phyloP scores from a whole-genome alignment of 2,797 vertebrate genomes.

The Enteromius unitaeniatus region DNA sequence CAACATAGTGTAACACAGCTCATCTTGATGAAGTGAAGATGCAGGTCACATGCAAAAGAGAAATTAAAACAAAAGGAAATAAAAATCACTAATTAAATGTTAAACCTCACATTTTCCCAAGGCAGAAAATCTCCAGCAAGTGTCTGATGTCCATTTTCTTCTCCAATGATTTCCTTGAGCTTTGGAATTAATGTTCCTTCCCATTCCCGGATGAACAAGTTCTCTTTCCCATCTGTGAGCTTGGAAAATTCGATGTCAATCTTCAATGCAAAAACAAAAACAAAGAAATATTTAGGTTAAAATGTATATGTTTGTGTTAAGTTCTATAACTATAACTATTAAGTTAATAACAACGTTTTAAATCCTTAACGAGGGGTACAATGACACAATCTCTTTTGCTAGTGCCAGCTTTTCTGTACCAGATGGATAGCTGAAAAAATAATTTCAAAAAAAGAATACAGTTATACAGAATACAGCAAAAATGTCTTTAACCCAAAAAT shows the following conservation, averaged over 20 bases:
- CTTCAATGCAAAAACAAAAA: background rate
- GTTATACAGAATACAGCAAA: too few species aligned
- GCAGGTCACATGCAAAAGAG: background rate
- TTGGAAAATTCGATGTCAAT: background rate
- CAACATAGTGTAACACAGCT: background rate
- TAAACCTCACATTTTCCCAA: background rate
- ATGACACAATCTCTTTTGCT: background rate
- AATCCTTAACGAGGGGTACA: background rate
- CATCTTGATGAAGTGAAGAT: slow-evolving; percentile 4
- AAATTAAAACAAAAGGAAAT: background rate
- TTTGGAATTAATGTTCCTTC: background rate
- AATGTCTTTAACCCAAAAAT: background rate
- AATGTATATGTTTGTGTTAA: background rate
- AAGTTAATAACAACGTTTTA: background rate
- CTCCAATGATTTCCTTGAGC: background rate
- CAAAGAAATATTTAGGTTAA: slow-evolving; percentile 7
- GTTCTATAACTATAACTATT: background rate
- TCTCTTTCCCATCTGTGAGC: background rate
- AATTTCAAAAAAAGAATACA: too few species aligned
- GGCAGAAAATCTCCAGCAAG: background rate
- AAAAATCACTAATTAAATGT: background rate
- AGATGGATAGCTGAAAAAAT: slow-evolving; percentile 6
- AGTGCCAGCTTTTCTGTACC: background rate
- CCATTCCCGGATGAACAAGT: background rate
- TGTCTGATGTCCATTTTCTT: background rate